These are phyloP conservation scores for Atractosteus spatula DNA, from an alignment of 2,113 vertebrate species.

Conservation along the genomic window DNA sequence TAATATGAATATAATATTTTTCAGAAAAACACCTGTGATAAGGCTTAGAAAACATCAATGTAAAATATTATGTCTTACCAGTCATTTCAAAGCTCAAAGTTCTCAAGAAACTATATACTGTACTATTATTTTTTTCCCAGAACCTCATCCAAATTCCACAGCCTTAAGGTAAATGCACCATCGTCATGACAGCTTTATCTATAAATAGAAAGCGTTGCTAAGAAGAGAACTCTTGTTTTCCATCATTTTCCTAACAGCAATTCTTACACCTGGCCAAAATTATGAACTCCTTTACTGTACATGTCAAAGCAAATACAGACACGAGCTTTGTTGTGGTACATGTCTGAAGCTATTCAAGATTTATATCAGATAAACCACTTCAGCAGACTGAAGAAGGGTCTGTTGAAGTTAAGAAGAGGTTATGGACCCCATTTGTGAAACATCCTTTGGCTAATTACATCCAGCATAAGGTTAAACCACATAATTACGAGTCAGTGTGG, in stretches of 20 bases:
- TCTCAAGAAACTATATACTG: background rate
- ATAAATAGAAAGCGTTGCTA: conserved; percentile 7
- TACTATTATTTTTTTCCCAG: background rate
- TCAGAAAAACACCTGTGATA: background rate
- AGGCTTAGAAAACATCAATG: background rate
- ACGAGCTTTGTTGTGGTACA: background rate
- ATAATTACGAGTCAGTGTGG: background rate
- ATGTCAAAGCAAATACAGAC: background rate
- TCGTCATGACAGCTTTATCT: conserved; percentile 1
- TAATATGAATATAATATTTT: background rate
- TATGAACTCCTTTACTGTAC: background rate
- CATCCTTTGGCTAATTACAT: conserved; percentile 19
- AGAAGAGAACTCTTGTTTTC: background rate
- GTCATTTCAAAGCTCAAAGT: background rate
- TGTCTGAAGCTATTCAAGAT: background rate
- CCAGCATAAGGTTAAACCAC: background rate
- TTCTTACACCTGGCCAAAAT: conserved; percentile 9
- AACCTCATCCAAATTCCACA: background rate
- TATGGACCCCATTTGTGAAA: conserved; percentile 2
- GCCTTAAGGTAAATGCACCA: background rate
- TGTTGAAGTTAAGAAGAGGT: background rate
- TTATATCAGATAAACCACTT: too few species aligned
- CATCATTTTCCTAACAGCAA: conserved; percentile 3
- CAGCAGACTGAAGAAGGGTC: too few species aligned
- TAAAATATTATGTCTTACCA: background rate